Conservation (phyloP, 37 sponge, comb jelly and placozoan species). For the Halisarca cf. caerulea region DNA sequence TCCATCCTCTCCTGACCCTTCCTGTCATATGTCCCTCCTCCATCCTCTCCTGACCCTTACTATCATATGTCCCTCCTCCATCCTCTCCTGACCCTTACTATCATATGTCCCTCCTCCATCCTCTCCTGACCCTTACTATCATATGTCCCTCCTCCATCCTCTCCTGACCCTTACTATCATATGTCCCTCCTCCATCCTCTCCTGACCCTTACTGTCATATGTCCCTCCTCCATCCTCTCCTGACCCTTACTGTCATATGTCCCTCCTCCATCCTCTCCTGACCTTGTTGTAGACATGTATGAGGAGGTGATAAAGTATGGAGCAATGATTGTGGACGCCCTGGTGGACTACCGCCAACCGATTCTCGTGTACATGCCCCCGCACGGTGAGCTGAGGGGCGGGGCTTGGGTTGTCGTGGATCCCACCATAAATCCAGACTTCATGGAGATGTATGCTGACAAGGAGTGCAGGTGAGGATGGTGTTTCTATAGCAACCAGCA, state of each 20-base stretch:
- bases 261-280: not conserved
- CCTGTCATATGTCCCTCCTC: not conserved
- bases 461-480: conserved; percentile 21
- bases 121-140: not conserved
- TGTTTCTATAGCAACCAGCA: not conserved
- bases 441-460: conserved; percentile 99
- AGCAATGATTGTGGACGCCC: conserved; percentile 93
- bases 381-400: conserved; percentile 95
- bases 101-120: not conserved
- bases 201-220: not conserved
- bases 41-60: not conserved
- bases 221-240: not conserved
- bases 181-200: not conserved
- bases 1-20: too few relatives aligned
- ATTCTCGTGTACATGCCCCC: conserved; percentile 95
- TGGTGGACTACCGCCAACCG: conserved; percentile 83
- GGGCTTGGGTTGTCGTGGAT: conserved; percentile 99
- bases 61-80: not conserved
- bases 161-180: not conserved
- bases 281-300: conserved; percentile 84
- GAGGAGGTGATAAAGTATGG: conserved; percentile 97
- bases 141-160: not conserved
- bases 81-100: not conserved
- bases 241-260: not conserved
- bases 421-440: conserved; percentile 93